phyloP scores from a whole-genome alignment of 2,797 vertebrate genomes.

The Oreonectes daqikongensis region DNA sequence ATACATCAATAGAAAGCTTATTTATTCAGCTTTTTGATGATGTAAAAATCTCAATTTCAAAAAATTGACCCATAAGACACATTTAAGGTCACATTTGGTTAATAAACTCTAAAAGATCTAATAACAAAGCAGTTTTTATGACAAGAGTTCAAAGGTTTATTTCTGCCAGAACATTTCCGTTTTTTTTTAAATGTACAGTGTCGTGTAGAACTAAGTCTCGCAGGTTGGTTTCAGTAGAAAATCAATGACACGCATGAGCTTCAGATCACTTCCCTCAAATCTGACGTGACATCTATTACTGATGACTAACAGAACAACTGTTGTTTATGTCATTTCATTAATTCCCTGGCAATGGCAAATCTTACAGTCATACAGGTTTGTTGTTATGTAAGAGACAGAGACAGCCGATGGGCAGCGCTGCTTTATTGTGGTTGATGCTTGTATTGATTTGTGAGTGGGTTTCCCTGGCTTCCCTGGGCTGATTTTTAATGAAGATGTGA shows the following conservation, averaged over 20 bases:
- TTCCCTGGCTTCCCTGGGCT: constrained; percentile 25
- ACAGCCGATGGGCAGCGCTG: constrained; percentile 18
- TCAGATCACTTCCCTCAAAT: not conserved
- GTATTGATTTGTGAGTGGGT: constrained; percentile 55
- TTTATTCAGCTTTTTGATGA: no score
- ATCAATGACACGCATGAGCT: not conserved
- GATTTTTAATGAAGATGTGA: constrained; percentile 44
- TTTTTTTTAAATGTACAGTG: no score
- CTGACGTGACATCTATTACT: not conserved
- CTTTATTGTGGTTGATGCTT: constrained; percentile 28
- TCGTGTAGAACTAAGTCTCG: not conserved
- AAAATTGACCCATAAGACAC: no score
- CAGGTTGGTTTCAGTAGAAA: not conserved
- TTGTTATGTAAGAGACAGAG: constrained; percentile 19
- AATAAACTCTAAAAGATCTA: no score
- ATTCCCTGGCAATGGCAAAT: not conserved
- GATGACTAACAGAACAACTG: not conserved
- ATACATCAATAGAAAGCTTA: no score
- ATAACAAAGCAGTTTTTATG: no score
- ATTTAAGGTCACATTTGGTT: no score
- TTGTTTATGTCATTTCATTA: not conserved
- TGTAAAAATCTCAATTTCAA: no score
- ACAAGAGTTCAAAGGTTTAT: no score
- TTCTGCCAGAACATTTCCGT: no score
- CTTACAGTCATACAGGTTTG: constrained; percentile 17